phyloP scores from a whole-genome alignment of 2,888 invertebrate species.

The Timandra comae region DNA sequence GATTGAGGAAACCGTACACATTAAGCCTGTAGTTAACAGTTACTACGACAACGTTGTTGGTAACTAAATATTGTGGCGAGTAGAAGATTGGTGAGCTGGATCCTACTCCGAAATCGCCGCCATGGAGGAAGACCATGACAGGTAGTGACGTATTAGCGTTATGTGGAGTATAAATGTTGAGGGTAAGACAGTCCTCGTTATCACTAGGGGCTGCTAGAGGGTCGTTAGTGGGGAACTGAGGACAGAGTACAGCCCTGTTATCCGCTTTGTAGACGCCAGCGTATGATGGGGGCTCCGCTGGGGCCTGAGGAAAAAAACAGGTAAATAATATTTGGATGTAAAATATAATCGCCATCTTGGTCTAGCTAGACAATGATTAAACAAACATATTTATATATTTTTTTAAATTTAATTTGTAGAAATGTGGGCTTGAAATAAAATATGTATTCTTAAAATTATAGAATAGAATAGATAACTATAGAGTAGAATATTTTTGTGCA shows the following conservation, averaged over 20 bases:
- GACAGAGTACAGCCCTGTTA: conserved; percentile 48
- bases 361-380: too few relatives aligned
- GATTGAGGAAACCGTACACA: conserved; percentile 62
- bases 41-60: conserved; percentile 59
- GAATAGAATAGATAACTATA: too few relatives aligned
- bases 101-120: conserved; percentile 67
- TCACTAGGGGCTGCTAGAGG: conserved; percentile 57
- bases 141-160: conserved; percentile 42
- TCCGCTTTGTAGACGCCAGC: conserved; percentile 55
- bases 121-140: conserved; percentile 69
- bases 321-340: too few relatives aligned
- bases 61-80: conserved; percentile 65
- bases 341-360: too few relatives aligned
- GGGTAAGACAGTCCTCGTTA: conserved; percentile 63
- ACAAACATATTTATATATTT: too few relatives aligned
- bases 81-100: conserved; percentile 56
- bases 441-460: too few relatives aligned
- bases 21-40: conserved; percentile 71
- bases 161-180: conserved; percentile 59
- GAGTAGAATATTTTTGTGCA: too few relatives aligned
- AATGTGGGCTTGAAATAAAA: too few relatives aligned
- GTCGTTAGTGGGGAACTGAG: conserved; percentile 58
- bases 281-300: conserved; percentile 43
- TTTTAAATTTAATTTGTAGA: too few relatives aligned
- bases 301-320: conserved; percentile 41